Conservation (phyloP, 2,888 invertebrate genomes). For the Apodemia mormo region DNA sequence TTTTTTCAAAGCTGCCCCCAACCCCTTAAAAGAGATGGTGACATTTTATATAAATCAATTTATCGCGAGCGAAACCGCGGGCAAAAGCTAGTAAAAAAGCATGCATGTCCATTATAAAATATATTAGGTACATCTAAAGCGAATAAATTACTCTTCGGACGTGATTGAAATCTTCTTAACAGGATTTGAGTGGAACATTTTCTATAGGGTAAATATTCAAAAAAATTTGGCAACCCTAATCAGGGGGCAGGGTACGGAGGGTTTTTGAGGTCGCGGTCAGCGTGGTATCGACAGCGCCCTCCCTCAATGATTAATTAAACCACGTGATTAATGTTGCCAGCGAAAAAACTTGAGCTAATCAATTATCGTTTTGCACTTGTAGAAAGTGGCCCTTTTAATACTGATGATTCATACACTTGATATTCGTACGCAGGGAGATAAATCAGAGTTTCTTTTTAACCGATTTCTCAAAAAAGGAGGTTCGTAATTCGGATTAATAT, state of each 20-base stretch:
- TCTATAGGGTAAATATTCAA: neutral
- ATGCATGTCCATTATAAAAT: neutral
- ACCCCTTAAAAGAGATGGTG: too few species aligned
- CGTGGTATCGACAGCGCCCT: conserved; percentile 37
- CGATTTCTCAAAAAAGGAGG: too few species aligned
- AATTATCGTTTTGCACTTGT: conserved; percentile 33
- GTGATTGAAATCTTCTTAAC: neutral
- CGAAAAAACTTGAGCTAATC: conserved; percentile 41
- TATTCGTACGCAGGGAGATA: neutral
- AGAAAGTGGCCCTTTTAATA: conserved; percentile 12
- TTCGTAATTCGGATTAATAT: too few species aligned
- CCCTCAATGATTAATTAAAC: conserved; percentile 42
- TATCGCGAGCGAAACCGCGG: too few species aligned
- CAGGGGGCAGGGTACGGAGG: conserved; percentile 22
- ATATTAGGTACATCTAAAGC: neutral
- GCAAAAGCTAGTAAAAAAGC: too few species aligned
- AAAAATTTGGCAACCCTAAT: conserved; percentile 3
- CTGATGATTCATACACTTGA: conserved; percentile 3
- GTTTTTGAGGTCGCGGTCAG: conserved; percentile 35
- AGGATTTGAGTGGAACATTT: neutral
- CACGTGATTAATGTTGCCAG: conserved; percentile 41
- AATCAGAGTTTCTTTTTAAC: too few species aligned
- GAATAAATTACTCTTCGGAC: neutral
- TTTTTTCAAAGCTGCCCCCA: too few species aligned
- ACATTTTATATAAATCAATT: too few species aligned